Conservation (phyloP, 2,797 vertebrate genomes). For the Gallinago stenura region DNA sequence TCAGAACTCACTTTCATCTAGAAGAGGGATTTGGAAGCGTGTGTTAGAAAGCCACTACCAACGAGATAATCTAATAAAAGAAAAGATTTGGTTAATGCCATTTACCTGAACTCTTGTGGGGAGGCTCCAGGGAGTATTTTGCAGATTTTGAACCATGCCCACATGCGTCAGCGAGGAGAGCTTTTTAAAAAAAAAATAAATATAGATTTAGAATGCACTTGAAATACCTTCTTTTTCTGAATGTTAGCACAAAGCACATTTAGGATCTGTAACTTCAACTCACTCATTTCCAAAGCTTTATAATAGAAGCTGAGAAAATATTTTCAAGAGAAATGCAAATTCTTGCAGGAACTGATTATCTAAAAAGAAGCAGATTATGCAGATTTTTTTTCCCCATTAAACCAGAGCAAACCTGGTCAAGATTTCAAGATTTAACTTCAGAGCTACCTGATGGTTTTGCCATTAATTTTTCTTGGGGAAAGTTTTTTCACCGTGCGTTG, state of each 20-base stretch:
- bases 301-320: not conserved
- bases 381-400: not conserved
- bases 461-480: not conserved
- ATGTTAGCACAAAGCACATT: not conserved
- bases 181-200: not conserved
- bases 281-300: not conserved
- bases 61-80: not conserved
- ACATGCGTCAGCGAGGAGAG: accelerated
- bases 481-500: accelerated
- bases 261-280: not conserved
- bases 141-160: not conserved
- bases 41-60: not conserved
- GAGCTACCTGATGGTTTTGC: not conserved
- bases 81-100: accelerated
- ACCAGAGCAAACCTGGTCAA: not conserved
- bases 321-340: not conserved
- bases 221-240: not conserved
- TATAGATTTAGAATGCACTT: not conserved
- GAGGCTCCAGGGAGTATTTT: not conserved
- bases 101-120: not conserved
- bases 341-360: not conserved
- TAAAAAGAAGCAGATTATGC: not conserved
- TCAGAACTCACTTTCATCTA: accelerated
- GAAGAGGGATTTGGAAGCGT: not conserved
- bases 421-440: not conserved